A percentile compares a stretch with the other conserved stretches of the same genome.
These are phyloP conservation scores for Brachionus plicatilis DNA, from an alignment of 1,140 invertebrate genomes.

Conservation along the genomic window DNA sequence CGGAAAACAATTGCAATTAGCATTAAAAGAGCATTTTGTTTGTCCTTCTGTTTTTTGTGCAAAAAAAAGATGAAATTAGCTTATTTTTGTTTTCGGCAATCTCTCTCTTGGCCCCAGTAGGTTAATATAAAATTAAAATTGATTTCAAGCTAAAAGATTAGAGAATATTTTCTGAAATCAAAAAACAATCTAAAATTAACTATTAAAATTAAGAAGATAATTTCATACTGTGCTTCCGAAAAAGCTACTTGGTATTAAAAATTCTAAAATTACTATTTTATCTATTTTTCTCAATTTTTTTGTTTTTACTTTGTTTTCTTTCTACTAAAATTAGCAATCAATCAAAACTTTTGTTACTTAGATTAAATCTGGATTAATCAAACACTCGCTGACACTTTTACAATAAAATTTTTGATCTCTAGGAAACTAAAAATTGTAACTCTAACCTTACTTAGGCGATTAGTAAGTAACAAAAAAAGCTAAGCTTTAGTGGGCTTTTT, in stretches of 20 bases:
- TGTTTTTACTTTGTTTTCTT: constrained; percentile 1
- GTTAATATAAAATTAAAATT: background rate
- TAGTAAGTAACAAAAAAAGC: background rate
- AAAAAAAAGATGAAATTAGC: background rate
- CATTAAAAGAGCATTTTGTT: background rate
- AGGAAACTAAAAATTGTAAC: background rate
- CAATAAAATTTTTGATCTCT: background rate
- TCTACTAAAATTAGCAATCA: background rate
- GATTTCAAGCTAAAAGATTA: background rate
- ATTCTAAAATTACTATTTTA: background rate
- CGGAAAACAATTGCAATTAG: background rate
- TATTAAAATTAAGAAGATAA: constrained; percentile 20
- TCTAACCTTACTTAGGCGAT: background rate
- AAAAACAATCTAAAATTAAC: constrained; percentile 3
- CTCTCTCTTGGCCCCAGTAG: background rate
- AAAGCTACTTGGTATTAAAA: background rate
- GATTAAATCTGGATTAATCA: constrained; percentile 21
- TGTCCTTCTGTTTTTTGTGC: background rate
- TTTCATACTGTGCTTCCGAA: background rate
- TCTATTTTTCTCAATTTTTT: background rate
- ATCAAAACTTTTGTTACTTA: background rate
- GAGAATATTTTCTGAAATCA: background rate
- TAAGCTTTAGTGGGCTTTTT: background rate
- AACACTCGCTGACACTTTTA: background rate
- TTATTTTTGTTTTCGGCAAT: background rate